Percentiles rank a stretch among this genome's conserved stretches.
These are phyloP conservation scores for Penaeus indicus DNA, from an alignment of 1,140 invertebrate genomes.

Conservation along the genomic window DNA sequence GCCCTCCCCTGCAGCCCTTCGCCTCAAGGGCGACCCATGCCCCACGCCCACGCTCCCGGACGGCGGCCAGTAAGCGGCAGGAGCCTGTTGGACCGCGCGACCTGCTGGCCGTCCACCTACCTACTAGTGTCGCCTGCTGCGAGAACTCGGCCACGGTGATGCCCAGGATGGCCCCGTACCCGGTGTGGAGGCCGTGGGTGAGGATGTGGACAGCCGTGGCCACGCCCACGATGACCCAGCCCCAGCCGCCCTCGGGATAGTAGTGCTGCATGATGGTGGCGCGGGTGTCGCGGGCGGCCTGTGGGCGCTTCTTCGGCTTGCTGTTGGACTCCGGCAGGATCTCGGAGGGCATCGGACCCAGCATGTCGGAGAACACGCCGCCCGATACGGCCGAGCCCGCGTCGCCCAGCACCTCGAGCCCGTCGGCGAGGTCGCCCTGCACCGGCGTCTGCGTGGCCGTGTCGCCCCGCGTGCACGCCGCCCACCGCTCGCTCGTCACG, in stretches of 20 bases:
- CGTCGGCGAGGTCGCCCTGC: not conserved
- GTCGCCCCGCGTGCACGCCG: not conserved
- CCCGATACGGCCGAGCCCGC: not conserved
- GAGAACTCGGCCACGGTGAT: conserved; percentile 39
- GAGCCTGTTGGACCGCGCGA: no score
- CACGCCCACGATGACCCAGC: conserved; percentile 47
- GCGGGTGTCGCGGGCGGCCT: conserved; percentile 21
- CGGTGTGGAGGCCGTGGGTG: conserved; percentile 51
- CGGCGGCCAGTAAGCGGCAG: no score
- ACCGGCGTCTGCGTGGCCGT: not conserved
- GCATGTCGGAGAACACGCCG: conserved; percentile 8
- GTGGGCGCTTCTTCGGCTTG: not conserved
- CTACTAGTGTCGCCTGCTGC: conserved; percentile 44
- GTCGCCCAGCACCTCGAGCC: conserved; percentile 2
- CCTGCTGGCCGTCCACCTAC: conserved; percentile 22
- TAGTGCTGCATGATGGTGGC: conserved; percentile 56
- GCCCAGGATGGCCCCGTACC: conserved; percentile 44
- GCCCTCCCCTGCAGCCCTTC: no score
- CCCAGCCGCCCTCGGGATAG: conserved; percentile 58
- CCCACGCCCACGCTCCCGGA: no score
- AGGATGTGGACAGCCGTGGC: conserved; percentile 41
- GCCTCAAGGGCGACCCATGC: not conserved
- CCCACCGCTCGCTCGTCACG: not conserved
- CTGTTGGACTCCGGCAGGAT: not conserved
- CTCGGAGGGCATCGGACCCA: conserved; percentile 21